Conservation (phyloP, 2,113 vertebrate species). For the Malurus cyaneus region DNA sequence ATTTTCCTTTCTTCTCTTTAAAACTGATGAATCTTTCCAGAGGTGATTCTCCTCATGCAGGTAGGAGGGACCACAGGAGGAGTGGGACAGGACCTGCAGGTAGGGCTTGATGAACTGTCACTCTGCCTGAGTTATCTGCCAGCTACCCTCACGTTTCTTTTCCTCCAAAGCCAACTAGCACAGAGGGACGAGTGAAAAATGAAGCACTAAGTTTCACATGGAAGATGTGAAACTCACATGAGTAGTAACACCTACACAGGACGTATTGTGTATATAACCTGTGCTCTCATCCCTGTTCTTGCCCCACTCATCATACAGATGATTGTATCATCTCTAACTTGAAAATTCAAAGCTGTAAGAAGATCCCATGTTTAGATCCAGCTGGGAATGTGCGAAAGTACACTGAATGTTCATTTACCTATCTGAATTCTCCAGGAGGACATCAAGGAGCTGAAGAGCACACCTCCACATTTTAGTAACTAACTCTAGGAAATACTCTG, state of each 20-base stretch:
- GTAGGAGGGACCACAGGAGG: background rate
- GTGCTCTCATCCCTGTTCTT: background rate
- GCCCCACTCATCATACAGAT: background rate
- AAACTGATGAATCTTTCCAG: background rate
- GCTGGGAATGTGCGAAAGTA: background rate
- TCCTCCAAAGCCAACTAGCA: background rate
- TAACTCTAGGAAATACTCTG: background rate
- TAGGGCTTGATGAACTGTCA: background rate
- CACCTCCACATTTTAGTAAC: background rate
- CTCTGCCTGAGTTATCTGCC: background rate
- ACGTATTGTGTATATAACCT: background rate
- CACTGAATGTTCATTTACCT: background rate
- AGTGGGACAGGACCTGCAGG: background rate
- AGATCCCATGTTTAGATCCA: background rate
- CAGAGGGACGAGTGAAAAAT: constrained; percentile 12
- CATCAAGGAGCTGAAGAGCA: background rate
- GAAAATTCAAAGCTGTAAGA: background rate
- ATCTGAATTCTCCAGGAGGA: background rate
- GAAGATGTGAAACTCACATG: background rate
- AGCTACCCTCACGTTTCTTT: constrained; percentile 3
- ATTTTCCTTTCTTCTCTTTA: constrained; percentile 3
- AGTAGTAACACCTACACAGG: background rate
- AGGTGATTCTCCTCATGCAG: background rate
- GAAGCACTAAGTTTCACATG: background rate
- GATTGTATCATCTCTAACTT: background rate